Percentiles rank a stretch among this genome's conserved stretches.
These are phyloP conservation scores for Tyrophagus putrescentiae DNA, from an alignment of 1,140 invertebrate genomes.

Conservation along the genomic window DNA sequence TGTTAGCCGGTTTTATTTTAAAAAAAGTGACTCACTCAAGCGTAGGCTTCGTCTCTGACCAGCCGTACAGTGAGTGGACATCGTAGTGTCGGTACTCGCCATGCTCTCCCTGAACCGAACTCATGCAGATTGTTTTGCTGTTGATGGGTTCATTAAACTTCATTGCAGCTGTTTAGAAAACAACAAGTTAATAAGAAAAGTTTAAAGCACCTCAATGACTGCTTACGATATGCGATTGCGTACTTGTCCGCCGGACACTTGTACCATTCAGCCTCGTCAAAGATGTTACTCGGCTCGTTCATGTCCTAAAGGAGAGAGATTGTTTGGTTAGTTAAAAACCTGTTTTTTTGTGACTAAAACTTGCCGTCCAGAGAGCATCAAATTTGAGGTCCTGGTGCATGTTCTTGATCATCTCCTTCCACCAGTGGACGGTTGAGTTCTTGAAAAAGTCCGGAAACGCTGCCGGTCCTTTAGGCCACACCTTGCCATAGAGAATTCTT, in stretches of 20 bases:
- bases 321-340: background rate
- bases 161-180: constrained; percentile 52
- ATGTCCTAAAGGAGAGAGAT: constrained; percentile 22
- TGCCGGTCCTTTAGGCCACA: constrained; percentile 3
- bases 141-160: constrained; percentile 42
- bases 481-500: background rate
- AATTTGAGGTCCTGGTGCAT: constrained; percentile 32
- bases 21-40: constrained; percentile 44
- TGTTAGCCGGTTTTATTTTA: background rate
- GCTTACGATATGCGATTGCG: background rate
- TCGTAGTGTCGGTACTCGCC: constrained; percentile 49
- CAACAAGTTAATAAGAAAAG: constrained; percentile 42
- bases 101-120: constrained; percentile 50
- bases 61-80: constrained; percentile 65
- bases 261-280: constrained; percentile 21
- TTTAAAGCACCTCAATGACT: constrained; percentile 25
- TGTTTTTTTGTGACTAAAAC: background rate
- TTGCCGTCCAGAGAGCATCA: constrained; percentile 25
- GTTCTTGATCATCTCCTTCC: constrained; percentile 31
- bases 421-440: constrained; percentile 28
- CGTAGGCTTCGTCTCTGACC: constrained; percentile 54
- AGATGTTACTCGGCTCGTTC: constrained; percentile 26
- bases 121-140: constrained; percentile 65
- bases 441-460: no score
- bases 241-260: background rate